Evolutionary conservation across 2,888 invertebrate species (phyloP).

Genomic region (Corythucha ciliata): DNA sequence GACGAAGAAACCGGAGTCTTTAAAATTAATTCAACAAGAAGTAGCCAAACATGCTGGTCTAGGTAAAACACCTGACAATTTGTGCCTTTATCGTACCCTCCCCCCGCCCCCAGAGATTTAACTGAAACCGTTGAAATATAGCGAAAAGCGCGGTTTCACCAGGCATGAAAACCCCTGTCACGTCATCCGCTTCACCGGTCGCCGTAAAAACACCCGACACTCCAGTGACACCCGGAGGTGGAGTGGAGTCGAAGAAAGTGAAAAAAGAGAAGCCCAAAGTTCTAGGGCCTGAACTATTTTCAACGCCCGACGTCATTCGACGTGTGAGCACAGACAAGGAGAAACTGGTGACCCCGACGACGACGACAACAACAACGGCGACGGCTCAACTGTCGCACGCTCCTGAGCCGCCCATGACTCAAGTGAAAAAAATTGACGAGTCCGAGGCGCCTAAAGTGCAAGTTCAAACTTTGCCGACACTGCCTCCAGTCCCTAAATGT

Average conservation of each 20-base stretch:
- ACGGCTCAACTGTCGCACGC: neutral
- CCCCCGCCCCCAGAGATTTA: no score
- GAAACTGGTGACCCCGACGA: neutral
- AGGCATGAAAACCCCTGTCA: no score
- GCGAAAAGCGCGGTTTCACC: no score
- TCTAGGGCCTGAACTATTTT: slow-evolving; percentile 56
- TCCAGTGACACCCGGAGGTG: no score
- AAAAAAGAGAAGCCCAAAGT: slow-evolving; percentile 36
- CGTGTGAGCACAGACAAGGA: slow-evolving; percentile 44
- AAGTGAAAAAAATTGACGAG: neutral
- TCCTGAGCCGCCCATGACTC: no score
- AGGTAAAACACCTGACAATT: no score
- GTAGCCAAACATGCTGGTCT: no score
- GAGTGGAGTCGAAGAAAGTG: slow-evolving; percentile 3
- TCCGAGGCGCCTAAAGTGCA: neutral
- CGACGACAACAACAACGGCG: neutral
- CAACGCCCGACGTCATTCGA: slow-evolving; percentile 67
- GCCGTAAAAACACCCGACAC: neutral
- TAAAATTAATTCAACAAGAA: no score
- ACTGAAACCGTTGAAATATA: no score
- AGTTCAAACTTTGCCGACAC: neutral
- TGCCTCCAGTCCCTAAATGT: no score
- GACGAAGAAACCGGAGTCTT: no score
- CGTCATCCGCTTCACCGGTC: neutral
- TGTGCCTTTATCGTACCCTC: no score